Base-by-base conservation (phyloP, 1,140 invertebrate genomes). In the Melipona quadrifasciata region DNA sequence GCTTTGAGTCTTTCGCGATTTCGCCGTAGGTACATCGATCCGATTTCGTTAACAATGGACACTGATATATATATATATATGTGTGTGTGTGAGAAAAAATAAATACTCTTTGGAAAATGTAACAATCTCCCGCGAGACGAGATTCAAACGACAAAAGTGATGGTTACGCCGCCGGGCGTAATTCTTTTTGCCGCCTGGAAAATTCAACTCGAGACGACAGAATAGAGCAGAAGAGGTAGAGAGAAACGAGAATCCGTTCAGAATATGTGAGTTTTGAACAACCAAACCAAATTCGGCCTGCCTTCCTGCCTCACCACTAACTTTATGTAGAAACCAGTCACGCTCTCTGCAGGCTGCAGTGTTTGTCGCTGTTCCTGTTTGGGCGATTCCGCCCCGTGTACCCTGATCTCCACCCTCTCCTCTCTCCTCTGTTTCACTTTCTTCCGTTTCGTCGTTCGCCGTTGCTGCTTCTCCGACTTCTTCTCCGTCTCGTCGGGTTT, bases 261-360 rank as follows among this genome's bases (percentile, higher is more conserved):
- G 88, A 95, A 95, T 80, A 93, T 94, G 90, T 95, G 94, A 84
- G 94, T 94, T 90, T 94, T 95, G 80, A 93, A 94, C 71, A 94
- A 85, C 92, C 93, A 93, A 76, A 94, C 94, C 70, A 94, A 85
- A 74, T 94, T 92, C 14, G 92, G 68, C 24, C 89, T 90, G 80
- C 93, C 94, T 55, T 94, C 93, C 57, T 93, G 93, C 55, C 91
- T 93, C 57, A 95, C 90, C 53, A 95, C 93, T 79, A 95, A 85
- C 47, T 92, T 89, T 75, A 95, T 95, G 80, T 95, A 95, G 68
- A 95, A 88, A 51, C 93, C 90, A 34, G 87, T 79, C 1, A 90
- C 71, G 27, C 70, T 86, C 2, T 93, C 93, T 0, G 80, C 73
- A 1, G 84, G 78, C 16, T 85, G 85, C 31, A 31, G 31, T 31